Evolutionary conservation across 2,888 invertebrate genomes (phyloP).

Genomic region (Acanthacorydalis orientalis): DNA sequence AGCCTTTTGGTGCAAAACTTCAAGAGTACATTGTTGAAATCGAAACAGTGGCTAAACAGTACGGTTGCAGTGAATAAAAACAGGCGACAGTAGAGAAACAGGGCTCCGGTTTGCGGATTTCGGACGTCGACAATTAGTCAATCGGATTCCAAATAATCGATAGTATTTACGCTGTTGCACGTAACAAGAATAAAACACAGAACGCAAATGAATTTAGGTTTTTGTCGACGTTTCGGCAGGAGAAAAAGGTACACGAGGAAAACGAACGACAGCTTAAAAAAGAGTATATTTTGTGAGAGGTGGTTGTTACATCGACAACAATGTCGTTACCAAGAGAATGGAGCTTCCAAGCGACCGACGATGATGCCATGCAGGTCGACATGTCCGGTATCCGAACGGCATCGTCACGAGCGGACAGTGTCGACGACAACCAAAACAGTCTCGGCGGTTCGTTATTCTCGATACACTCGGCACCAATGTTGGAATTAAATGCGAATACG

Average conservation of each 20-base stretch:
- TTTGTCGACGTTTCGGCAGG: slow-evolving; percentile 6
- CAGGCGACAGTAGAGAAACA: too few species aligned
- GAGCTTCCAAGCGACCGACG: slow-evolving; percentile 30
- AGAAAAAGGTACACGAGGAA: slow-evolving; percentile 1
- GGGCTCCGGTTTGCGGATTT: too few species aligned
- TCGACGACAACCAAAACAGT: slow-evolving; percentile 17
- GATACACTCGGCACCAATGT: slow-evolving; percentile 47
- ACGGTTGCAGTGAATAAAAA: too few species aligned
- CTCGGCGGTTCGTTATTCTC: slow-evolving; percentile 44
- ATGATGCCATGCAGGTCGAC: background rate
- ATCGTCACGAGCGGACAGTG: background rate
- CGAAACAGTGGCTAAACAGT: too few species aligned
- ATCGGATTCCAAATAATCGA: too few species aligned
- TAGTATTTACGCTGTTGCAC: too few species aligned
- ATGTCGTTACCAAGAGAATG: slow-evolving; percentile 46
- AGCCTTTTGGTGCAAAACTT: too few species aligned
- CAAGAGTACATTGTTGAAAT: too few species aligned
- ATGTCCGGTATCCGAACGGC: background rate
- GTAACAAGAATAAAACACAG: background rate
- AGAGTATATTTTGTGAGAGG: background rate
- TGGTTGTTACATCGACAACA: slow-evolving; percentile 15
- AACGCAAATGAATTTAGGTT: slow-evolving; percentile 10
- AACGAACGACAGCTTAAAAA: slow-evolving; percentile 4
- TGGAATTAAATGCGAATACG: slow-evolving; percentile 18
- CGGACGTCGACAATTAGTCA: too few species aligned